Evolutionary conservation across 2,797 vertebrate species (phyloP).

Genomic region (Pelochelys cantorii): DNA sequence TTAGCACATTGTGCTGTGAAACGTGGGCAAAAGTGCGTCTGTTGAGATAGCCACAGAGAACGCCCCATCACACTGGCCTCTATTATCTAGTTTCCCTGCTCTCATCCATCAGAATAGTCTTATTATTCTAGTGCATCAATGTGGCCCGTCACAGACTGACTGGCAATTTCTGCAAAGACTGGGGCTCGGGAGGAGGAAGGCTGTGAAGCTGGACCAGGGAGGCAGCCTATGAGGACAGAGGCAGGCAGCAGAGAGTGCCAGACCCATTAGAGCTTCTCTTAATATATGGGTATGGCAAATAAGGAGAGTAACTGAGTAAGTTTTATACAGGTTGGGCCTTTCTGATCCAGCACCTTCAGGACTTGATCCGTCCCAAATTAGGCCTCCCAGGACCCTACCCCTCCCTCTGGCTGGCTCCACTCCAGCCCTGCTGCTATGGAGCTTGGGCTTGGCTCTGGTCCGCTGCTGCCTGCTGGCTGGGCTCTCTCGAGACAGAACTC

Average conservation of each 20-base stretch:
- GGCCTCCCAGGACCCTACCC: no score
- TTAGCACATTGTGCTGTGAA: neutral
- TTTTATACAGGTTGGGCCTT: neutral
- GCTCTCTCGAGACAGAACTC: no score
- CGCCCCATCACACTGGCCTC: neutral
- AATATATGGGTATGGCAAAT: neutral
- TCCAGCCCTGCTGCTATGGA: no score
- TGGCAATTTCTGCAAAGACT: neutral
- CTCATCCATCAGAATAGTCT: neutral
- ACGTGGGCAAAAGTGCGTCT: neutral
- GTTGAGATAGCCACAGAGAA: neutral
- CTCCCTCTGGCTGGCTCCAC: no score
- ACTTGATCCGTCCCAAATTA: no score
- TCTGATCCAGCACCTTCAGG: no score
- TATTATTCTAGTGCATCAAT: neutral
- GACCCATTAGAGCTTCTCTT: neutral
- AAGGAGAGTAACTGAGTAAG: neutral
- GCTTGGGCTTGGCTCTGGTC: no score
- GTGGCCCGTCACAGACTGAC: neutral
- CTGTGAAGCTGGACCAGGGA: neutral
- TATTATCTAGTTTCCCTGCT: neutral
- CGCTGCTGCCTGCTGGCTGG: no score
- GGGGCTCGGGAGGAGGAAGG: neutral
- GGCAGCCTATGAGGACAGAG: neutral
- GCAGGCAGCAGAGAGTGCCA: neutral